Percentiles rank a stretch among this genome's conserved stretches.
These are phyloP conservation scores for Enteromius afrohamiltoni DNA, from an alignment of 2,797 vertebrate genomes.

Conservation along the genomic window DNA sequence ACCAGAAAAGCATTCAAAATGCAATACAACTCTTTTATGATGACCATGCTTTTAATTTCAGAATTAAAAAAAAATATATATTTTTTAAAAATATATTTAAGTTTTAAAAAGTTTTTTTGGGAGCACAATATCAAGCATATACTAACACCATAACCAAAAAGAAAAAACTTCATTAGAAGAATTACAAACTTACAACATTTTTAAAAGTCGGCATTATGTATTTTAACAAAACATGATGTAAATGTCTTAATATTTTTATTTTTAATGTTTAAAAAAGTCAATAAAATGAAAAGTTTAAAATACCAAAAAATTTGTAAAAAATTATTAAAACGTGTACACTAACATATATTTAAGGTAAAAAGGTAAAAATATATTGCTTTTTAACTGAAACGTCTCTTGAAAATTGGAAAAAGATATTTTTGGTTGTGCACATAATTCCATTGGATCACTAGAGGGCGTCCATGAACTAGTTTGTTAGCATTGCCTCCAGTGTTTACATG, in stretches of 20 bases:
- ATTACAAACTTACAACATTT: neutral
- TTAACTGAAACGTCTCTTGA: neutral
- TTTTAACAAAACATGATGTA: slow-evolving; percentile 14
- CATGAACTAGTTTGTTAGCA: slow-evolving; percentile 55
- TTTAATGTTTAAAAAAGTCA: neutral
- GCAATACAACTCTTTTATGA: neutral
- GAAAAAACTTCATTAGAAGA: neutral
- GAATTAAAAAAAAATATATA: neutral
- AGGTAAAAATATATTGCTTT: neutral
- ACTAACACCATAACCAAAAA: neutral
- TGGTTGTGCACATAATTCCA: neutral
- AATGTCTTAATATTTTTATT: neutral
- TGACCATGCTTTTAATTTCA: neutral
- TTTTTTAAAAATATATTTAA: no score
- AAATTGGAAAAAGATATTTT: neutral
- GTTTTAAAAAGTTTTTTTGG: no score
- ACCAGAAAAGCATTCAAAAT: neutral
- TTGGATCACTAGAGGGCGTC: slow-evolving; percentile 72
- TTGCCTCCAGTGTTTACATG: neutral
- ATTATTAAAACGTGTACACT: neutral
- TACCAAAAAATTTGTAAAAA: neutral
- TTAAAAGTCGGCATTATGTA: neutral
- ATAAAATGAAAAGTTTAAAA: neutral
- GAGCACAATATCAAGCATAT: neutral
- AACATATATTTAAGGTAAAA: neutral